These are phyloP conservation scores for Eubasilissa splendida DNA, from an alignment of 2,888 invertebrate species.

Conservation along the genomic window DNA sequence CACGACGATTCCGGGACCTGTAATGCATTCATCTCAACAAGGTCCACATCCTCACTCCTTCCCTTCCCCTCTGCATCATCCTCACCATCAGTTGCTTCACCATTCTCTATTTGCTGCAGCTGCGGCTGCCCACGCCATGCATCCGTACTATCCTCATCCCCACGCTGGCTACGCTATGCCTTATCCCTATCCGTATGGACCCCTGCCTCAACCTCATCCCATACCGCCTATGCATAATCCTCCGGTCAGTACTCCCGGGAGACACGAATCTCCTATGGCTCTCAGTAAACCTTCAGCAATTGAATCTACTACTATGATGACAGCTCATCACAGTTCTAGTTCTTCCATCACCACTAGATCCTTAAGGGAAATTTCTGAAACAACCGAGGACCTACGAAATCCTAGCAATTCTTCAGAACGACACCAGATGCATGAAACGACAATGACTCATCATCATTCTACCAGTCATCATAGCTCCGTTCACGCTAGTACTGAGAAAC, in stretches of 20 bases:
- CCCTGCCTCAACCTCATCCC: conserved; percentile 82
- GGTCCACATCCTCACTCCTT: conserved; percentile 80
- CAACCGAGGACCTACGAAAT: conserved; percentile 69
- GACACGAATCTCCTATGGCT: conserved; percentile 67
- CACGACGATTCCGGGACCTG: conserved; percentile 77
- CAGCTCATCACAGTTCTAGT: conserved; percentile 81
- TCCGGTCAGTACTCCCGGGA: conserved; percentile 67
- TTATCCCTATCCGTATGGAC: conserved; percentile 81
- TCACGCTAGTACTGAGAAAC: conserved; percentile 77
- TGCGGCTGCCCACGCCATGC: conserved; percentile 77
- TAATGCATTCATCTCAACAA: conserved; percentile 84
- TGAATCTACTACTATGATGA: conserved; percentile 79
- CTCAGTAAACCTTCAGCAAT: conserved; percentile 70
- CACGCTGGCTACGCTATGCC: conserved; percentile 81
- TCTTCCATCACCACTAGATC: conserved; percentile 81
- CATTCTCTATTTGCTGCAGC: conserved; percentile 77
- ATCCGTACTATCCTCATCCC: conserved; percentile 81
- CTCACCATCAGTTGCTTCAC: conserved; percentile 81
- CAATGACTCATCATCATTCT: conserved; percentile 78
- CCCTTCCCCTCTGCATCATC: conserved; percentile 80
- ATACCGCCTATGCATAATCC: conserved; percentile 78
- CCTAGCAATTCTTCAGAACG: conserved; percentile 71
- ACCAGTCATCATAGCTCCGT: conserved; percentile 78
- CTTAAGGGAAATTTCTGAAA: conserved; percentile 75
- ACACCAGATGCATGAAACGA: conserved; percentile 77